These are phyloP conservation scores for Sesamia nonagrioides DNA, from an alignment of 1,140 invertebrate genomes.

Conservation along the genomic window DNA sequence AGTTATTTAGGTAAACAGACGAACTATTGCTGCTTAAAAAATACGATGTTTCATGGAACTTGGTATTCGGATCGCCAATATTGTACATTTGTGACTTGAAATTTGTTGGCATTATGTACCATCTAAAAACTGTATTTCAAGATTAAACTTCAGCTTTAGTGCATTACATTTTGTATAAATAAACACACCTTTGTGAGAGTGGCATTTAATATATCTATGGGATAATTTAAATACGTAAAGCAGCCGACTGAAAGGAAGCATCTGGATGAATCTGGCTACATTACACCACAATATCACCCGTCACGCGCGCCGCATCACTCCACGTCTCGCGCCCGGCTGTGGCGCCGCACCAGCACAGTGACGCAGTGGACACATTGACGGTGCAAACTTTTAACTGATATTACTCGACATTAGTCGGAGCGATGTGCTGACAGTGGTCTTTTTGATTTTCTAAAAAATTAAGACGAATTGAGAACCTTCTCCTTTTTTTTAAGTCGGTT, in stretches of 20 bases:
- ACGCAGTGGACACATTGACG: not conserved
- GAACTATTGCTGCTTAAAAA: not conserved
- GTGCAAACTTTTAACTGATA: not conserved
- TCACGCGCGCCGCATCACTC: slow-evolving; percentile 26
- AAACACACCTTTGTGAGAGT: not conserved
- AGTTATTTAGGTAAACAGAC: not conserved
- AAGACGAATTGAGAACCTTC: too few relatives aligned
- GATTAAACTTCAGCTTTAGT: not conserved
- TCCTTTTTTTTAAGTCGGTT: too few relatives aligned
- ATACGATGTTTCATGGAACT: not conserved
- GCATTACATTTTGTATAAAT: too few relatives aligned
- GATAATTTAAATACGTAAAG: not conserved
- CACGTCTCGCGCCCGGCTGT: slow-evolving; percentile 23
- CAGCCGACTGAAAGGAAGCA: not conserved
- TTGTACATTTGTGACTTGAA: not conserved
- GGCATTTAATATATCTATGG: not conserved
- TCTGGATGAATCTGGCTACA: not conserved
- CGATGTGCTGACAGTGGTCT: too few relatives aligned
- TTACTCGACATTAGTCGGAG: not conserved
- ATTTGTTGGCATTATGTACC: not conserved
- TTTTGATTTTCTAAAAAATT: too few relatives aligned
- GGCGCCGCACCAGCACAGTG: not conserved
- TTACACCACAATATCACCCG: not conserved
- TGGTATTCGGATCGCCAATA: not conserved
- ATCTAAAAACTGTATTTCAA: not conserved